A percentile compares a stretch with the other conserved stretches of the same genome.
Evolutionary conservation across 2,888 invertebrate species (phyloP).

Genomic region (Dryococelus australis): DNA sequence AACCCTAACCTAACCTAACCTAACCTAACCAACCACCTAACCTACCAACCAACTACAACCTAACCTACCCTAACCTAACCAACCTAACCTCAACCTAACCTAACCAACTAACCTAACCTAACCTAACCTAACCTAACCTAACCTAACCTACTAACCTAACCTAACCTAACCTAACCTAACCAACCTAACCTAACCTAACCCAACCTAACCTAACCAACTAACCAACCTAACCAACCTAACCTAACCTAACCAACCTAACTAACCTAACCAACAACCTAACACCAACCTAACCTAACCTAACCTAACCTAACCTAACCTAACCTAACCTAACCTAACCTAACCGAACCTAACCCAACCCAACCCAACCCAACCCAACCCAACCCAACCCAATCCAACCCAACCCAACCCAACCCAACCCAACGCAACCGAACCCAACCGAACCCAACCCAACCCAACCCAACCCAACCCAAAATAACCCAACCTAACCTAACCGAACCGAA

Average conservation of each 20-base stretch:
- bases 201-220: too few relatives aligned
- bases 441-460: slow-evolving; percentile 49
- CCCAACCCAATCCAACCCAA: slow-evolving; percentile 49
- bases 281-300: background rate
- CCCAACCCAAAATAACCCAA: too few relatives aligned
- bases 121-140: too few relatives aligned
- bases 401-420: slow-evolving; percentile 50
- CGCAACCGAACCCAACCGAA: slow-evolving; percentile 49
- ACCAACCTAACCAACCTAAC: background rate
- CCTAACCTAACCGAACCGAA: too few relatives aligned
- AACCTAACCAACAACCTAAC: slow-evolving; percentile 30
- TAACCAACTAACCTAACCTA: too few relatives aligned
- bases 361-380: slow-evolving; percentile 48
- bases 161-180: too few relatives aligned
- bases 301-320: background rate
- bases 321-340: slow-evolving; percentile 44
- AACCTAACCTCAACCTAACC: too few relatives aligned
- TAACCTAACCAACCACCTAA: slow-evolving; percentile 28
- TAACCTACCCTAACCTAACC: too few relatives aligned
- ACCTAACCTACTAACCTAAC: too few relatives aligned
- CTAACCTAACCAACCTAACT: background rate
- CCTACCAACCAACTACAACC: background rate
- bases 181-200: too few relatives aligned
- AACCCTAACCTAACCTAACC: slow-evolving; percentile 31
- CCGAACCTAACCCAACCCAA: slow-evolving; percentile 51